Evolutionary conservation across 2,113 vertebrate species (phyloP).

Genomic region (Otis tarda): DNA sequence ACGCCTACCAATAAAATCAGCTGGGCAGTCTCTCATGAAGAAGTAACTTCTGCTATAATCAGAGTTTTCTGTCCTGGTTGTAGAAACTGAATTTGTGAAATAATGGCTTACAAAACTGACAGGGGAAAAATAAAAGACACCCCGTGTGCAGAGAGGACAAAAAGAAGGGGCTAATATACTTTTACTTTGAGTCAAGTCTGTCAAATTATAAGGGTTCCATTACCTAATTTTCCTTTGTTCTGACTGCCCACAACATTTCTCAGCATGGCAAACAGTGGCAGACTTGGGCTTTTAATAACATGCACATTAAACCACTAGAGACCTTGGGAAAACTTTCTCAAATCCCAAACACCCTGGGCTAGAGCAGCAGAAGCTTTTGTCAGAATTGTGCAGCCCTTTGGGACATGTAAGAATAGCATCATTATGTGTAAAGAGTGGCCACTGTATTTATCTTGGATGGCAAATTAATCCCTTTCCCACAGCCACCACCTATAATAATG

Average conservation of each 20-base stretch:
- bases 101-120: background rate
- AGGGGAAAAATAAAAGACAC: background rate
- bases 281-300: background rate
- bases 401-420: background rate
- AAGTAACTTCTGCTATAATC: background rate
- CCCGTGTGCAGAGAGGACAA: background rate
- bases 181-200: background rate
- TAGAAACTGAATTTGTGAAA: background rate
- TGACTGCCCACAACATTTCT: background rate
- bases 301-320: background rate
- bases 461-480: background rate
- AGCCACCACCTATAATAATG: background rate
- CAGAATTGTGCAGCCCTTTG: background rate
- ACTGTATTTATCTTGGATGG: background rate
- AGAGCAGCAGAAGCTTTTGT: background rate
- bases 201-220: background rate
- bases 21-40: background rate
- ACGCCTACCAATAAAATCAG: background rate
- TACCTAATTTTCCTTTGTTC: background rate
- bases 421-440: background rate
- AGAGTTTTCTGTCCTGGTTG: background rate
- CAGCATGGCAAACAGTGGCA: background rate
- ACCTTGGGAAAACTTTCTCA: background rate
- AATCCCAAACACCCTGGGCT: background rate
- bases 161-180: background rate